Evolutionary conservation across 2,113 vertebrate species (phyloP).

Genomic region (Spizaetus ornatus): DNA sequence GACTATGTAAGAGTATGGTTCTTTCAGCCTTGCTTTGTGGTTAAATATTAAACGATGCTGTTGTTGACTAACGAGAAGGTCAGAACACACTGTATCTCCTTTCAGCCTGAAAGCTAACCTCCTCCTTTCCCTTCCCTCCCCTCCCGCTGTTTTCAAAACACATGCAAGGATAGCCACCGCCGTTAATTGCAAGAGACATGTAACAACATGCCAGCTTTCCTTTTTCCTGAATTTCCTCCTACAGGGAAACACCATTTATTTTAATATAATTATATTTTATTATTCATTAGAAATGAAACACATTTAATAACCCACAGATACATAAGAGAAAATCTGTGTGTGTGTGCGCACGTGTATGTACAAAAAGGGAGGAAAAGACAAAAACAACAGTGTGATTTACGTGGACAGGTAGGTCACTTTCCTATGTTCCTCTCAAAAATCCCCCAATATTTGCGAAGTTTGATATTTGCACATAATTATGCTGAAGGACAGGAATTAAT

Average conservation of each 20-base stretch:
- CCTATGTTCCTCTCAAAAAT: neutral
- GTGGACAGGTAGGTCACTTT: neutral
- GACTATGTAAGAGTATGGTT: neutral
- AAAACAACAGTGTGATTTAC: neutral
- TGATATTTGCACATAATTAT: neutral
- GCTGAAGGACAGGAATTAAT: neutral
- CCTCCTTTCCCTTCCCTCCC: neutral
- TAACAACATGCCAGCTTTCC: neutral
- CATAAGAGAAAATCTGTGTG: neutral
- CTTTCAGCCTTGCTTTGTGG: neutral
- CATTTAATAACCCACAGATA: neutral
- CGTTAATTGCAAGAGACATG: neutral
- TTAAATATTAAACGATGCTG: conserved; percentile 41
- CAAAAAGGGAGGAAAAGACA: conserved; percentile 3
- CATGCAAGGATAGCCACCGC: neutral
- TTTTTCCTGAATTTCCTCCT: neutral
- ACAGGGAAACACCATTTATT: neutral
- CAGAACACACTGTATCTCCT: conserved; percentile 17
- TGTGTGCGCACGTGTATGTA: neutral
- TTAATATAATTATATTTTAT: neutral
- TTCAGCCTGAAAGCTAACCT: conserved; percentile 6
- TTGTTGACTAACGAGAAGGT: neutral
- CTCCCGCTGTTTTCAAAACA: neutral
- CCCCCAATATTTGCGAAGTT: neutral
- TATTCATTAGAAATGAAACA: neutral